Percentiles rank a stretch among this genome's conserved stretches.
Evolutionary conservation across 2,888 invertebrate genomes (phyloP).

Genomic region (Sceliomorpha sp.): DNA sequence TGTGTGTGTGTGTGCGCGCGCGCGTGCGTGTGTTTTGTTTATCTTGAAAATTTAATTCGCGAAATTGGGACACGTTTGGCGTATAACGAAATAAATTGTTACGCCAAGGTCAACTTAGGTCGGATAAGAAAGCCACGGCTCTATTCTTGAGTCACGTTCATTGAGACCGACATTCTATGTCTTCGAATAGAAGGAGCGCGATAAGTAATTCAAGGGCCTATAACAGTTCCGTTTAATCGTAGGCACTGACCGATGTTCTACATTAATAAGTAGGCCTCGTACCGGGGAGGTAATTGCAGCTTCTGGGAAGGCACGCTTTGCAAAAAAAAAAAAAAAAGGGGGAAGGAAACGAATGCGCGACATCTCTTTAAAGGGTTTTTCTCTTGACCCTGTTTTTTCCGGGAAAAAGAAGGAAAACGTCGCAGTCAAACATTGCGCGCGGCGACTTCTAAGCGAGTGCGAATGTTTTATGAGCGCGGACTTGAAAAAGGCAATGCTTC

Average conservation of each 20-base stretch:
- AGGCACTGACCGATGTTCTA: conserved; percentile 29
- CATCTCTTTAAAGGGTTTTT: conserved; percentile 10
- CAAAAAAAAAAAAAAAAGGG: conserved; percentile 17
- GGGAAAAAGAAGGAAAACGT: neutral
- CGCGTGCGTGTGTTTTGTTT: no score
- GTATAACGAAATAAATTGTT: neutral
- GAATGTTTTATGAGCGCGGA: neutral
- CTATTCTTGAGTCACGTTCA: conserved; percentile 8
- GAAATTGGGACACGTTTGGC: conserved; percentile 7
- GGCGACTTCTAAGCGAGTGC: neutral
- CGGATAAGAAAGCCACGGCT: conserved; percentile 27
- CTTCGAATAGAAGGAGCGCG: conserved; percentile 28
- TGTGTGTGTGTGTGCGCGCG: no score
- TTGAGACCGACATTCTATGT: conserved; percentile 9
- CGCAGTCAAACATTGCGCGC: neutral
- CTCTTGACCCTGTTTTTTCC: conserved; percentile 26
- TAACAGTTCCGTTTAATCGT: conserved; percentile 18
- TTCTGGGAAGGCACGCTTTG: conserved; percentile 13
- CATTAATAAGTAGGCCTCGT: conserved; percentile 30
- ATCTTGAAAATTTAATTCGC: neutral
- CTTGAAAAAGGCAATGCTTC: neutral
- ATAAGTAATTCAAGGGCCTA: conserved; percentile 31
- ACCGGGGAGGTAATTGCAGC: conserved; percentile 41
- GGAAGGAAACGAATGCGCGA: conserved; percentile 12
- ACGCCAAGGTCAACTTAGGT: conserved; percentile 16